Evolutionary conservation across 2,113 vertebrate species (phyloP), one percentile per base, ranked within the genome.

Genomic region (Shinisaurus crocodilurus): DNA sequence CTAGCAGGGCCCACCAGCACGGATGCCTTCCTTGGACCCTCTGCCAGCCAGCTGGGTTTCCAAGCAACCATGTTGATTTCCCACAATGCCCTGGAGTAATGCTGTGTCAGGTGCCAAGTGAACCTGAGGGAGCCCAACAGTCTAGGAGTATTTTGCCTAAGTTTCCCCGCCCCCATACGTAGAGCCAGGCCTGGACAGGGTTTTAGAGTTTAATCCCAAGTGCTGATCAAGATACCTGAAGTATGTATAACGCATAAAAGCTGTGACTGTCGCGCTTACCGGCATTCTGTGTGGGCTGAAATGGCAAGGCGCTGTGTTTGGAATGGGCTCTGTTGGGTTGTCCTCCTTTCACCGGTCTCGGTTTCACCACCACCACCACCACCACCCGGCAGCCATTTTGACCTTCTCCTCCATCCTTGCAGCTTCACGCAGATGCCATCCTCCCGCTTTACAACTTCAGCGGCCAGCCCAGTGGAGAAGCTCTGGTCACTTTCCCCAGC

Each of bases 381-480:
- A 63, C 5, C 12, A 16, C 70, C 12, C 1, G 43, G 8, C 3
- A 4, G 13, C 1, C 23, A 37, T 40, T 29, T 20, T 91, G 82
- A 85, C 93, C 20, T 91, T 0, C 20, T 93, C 40, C 93, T 93
- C 34, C 93, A 5, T 90, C 75, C 10, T 83, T 95, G 88, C 96
- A 99, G 98, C 98, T 99, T 91, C 98, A 98, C 25, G 95, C 98
- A 93, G 98, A 99, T 69, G 97, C 98, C 50, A 94, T 99, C 93
- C 97, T 99, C 12, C 92, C 98, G 94, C 96, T 99, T 96, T 98
- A 98, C 94, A 98, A 98, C 97, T 97, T 98, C 92, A 98, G 97
- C 43, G 98, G 98, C 91, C 98, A 98, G 96, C 98, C 98, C 96
- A 98, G 98, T n/a, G 98, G 98, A 5, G 98, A 98, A 95, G 98